These are phyloP conservation scores for Dryococelus australis DNA, from an alignment of 2,888 invertebrate genomes.

Conservation along the genomic window DNA sequence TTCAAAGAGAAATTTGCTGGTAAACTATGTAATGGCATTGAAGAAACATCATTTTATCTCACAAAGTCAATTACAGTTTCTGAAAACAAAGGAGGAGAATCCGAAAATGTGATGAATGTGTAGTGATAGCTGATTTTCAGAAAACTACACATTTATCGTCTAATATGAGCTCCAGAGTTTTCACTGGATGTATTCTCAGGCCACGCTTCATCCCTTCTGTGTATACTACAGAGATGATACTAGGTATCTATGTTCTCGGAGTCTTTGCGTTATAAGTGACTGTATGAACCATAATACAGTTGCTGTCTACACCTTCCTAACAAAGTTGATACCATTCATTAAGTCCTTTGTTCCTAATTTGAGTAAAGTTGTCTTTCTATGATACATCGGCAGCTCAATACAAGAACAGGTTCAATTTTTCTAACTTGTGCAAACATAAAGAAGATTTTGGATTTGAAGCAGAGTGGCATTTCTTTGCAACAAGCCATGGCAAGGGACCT, in stretches of 20 bases:
- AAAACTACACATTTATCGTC: slow-evolving; percentile 21
- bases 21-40: too few relatives aligned
- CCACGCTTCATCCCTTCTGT: too few relatives aligned
- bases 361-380: background rate
- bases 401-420: slow-evolving; percentile 8
- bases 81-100: too few relatives aligned
- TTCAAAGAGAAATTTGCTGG: too few relatives aligned
- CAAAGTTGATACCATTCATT: background rate
- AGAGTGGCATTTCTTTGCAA: background rate
- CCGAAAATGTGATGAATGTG: slow-evolving; percentile 4
- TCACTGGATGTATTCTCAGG: background rate
- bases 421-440: slow-evolving; percentile 1
- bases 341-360: slow-evolving; percentile 13
- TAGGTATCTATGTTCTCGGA: too few relatives aligned
- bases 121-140: slow-evolving; percentile 5
- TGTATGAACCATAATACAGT: background rate
- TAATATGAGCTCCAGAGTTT: too few relatives aligned
- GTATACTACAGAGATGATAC: too few relatives aligned
- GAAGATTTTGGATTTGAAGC: background rate
- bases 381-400: background rate
- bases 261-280: too few relatives aligned
- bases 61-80: background rate
- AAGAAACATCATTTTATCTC: slow-evolving; percentile 12
- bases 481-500: background rate
- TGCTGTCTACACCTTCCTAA: slow-evolving; percentile 6